phyloP scores from a whole-genome alignment of 2,888 invertebrate species.

The Ennomos erosarius region DNA sequence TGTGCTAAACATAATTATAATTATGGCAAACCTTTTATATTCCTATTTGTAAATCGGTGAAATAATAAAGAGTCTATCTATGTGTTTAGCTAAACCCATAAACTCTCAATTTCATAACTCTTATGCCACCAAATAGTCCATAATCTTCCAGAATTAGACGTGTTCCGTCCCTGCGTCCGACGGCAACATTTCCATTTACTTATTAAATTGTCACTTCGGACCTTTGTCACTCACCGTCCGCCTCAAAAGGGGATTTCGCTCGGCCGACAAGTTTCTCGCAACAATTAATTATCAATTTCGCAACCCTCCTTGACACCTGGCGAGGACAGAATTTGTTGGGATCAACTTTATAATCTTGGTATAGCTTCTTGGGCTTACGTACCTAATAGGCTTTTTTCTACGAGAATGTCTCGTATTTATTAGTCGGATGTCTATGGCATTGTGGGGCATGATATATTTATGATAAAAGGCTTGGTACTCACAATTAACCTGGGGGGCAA shows the following conservation, averaged over 20 bases:
- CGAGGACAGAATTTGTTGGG: constrained; percentile 44
- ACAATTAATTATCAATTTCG: constrained; percentile 83
- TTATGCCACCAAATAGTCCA: too few species aligned
- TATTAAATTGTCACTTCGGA: constrained; percentile 82
- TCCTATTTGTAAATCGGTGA: too few species aligned
- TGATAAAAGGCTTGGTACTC: too few species aligned
- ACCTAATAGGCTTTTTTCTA: constrained; percentile 17
- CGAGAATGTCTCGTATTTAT: not conserved
- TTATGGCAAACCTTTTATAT: too few species aligned
- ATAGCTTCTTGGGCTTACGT: constrained; percentile 30
- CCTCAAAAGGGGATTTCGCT: constrained; percentile 81
- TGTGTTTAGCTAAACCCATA: too few species aligned
- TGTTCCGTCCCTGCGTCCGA: constrained; percentile 36
- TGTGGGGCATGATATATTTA: too few species aligned
- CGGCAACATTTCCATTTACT: constrained; percentile 68
- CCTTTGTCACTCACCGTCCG: constrained; percentile 61
- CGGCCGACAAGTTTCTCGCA: constrained; percentile 77
- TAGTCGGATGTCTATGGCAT: not conserved
- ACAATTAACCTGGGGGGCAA: too few species aligned
- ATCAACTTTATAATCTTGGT: constrained; percentile 30
- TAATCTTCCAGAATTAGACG: not conserved
- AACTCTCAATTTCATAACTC: not conserved
- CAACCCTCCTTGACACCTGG: constrained; percentile 73
- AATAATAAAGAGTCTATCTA: too few species aligned
- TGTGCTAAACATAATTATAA: too few species aligned